phyloP scores from a whole-genome alignment of 2,113 vertebrate genomes.

The Alethe diademata region DNA sequence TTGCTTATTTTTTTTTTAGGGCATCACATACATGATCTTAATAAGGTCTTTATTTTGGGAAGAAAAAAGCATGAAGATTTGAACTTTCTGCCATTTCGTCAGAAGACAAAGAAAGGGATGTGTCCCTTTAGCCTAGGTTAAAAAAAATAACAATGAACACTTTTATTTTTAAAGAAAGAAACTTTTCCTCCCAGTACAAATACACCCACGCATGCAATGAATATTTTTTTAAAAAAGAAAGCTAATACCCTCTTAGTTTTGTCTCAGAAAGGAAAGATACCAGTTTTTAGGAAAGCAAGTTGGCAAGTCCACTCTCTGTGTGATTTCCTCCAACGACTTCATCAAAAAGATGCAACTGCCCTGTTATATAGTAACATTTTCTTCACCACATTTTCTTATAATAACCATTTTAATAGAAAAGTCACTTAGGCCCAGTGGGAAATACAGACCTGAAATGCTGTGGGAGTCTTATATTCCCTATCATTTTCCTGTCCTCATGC shows the following conservation, averaged over 20 bases:
- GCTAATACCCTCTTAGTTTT: neutral
- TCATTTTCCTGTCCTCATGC: neutral
- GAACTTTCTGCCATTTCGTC: neutral
- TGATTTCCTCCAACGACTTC: neutral
- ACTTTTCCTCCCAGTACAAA: neutral
- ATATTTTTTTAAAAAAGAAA: neutral
- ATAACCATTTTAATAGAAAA: constrained; percentile 35
- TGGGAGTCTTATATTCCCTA: neutral
- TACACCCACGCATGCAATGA: neutral
- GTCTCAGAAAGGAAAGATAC: neutral
- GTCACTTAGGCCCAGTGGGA: neutral
- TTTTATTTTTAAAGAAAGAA: neutral
- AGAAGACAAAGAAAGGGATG: neutral
- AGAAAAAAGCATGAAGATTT: neutral
- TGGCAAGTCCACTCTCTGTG: neutral
- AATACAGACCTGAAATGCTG: neutral
- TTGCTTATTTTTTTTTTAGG: neutral
- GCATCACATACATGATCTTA: neutral
- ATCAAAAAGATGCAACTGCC: neutral
- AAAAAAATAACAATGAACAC: neutral
- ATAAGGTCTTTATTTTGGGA: neutral
- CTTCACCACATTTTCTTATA: neutral
- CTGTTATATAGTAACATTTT: neutral
- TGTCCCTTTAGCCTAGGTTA: neutral
- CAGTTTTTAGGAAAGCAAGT: neutral